phyloP scores from a whole-genome alignment of 2,113 vertebrate species.

The Sitta europaea region DNA sequence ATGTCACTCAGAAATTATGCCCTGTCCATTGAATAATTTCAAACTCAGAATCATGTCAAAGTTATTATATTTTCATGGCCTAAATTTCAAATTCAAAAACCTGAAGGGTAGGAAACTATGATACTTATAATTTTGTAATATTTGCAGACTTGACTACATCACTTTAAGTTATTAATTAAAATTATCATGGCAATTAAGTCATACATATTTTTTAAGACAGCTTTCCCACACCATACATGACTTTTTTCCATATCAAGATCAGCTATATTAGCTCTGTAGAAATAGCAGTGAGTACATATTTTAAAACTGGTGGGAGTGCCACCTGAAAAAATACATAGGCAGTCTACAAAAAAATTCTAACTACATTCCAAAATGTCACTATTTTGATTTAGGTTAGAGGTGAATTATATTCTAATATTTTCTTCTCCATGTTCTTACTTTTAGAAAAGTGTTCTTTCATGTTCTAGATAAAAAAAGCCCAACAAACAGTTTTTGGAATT shows the following conservation, averaged over 20 bases:
- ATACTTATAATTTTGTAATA: neutral
- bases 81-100: neutral
- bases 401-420: neutral
- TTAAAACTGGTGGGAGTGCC: neutral
- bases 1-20: neutral
- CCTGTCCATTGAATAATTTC: neutral
- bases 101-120: neutral
- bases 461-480: neutral
- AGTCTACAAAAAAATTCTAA: neutral
- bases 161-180: neutral
- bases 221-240: neutral
- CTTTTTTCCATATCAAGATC: neutral
- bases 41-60: neutral
- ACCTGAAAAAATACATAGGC: neutral
- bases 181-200: neutral
- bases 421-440: neutral
- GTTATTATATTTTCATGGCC: neutral
- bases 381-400: neutral
- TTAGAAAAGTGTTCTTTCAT: too few species aligned
- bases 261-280: neutral
- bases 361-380: neutral
- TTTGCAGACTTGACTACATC: neutral
- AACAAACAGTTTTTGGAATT: neutral
- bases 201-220: neutral
- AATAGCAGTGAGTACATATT: neutral